Conservation (phyloP, 2,888 invertebrate species). For the Belgica antarctica region DNA sequence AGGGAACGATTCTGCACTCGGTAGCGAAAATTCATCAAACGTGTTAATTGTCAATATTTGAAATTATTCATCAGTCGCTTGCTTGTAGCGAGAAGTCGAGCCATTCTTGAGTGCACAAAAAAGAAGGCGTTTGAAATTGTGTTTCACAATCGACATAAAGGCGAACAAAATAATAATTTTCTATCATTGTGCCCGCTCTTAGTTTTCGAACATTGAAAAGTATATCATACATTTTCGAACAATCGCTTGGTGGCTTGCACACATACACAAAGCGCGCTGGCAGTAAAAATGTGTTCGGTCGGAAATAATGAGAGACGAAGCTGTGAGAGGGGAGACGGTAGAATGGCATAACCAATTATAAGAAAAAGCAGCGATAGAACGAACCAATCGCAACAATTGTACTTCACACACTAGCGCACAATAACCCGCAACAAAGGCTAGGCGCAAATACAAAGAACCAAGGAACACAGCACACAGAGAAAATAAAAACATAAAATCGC, state of each 20-base stretch:
- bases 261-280: not conserved
- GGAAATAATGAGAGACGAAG: constrained; percentile 5
- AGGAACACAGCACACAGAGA: not conserved
- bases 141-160: constrained; percentile 22
- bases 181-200: constrained; percentile 34
- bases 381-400: constrained; percentile 43
- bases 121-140: constrained; percentile 31
- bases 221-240: constrained; percentile 35
- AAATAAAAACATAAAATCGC: constrained; percentile 16
- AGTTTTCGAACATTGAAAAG: constrained; percentile 30
- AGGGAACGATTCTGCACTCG: not conserved
- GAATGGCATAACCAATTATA: constrained; percentile 42
- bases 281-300: not conserved
- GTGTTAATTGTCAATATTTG: constrained; percentile 18
- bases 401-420: constrained; percentile 35
- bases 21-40: not conserved
- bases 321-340: constrained; percentile 19
- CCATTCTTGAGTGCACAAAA: not conserved
- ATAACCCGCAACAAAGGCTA: constrained; percentile 9
- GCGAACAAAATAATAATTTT: constrained; percentile 42
- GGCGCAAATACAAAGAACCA: constrained; percentile 6
- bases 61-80: not conserved
- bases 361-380: constrained; percentile 39
- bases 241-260: not conserved
- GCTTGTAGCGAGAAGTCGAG: not conserved